phyloP scores from a whole-genome alignment of 2,888 invertebrate genomes.

The Xiphydria camelus region DNA sequence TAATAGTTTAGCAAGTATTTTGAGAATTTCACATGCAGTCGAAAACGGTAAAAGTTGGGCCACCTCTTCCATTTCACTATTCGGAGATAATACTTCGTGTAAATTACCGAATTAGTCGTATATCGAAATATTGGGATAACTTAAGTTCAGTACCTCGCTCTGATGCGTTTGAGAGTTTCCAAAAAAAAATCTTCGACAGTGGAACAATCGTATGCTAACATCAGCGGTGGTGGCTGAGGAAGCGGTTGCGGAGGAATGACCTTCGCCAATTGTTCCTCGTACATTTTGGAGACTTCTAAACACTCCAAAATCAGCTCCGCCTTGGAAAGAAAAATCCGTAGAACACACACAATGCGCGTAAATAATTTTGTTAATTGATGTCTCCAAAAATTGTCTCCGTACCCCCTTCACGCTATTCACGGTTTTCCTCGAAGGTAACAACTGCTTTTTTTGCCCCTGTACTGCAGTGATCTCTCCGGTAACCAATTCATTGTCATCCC shows the following conservation, averaged over 20 bases:
- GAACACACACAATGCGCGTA: conserved; percentile 5
- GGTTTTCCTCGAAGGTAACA: conserved; percentile 85
- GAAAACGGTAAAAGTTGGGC: conserved; percentile 83
- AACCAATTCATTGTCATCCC: conserved; percentile 70
- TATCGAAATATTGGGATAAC: too few relatives aligned
- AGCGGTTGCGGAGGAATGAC: conserved; percentile 57
- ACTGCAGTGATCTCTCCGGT: conserved; percentile 73
- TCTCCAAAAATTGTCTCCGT: conserved; percentile 53
- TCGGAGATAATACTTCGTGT: too few relatives aligned
- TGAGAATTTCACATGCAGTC: conserved; percentile 77
- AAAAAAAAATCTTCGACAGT: conserved; percentile 80
- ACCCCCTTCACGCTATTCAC: conserved; percentile 85
- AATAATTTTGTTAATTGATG: neutral
- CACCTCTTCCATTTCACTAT: conserved; percentile 92
- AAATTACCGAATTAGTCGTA: conserved; percentile 45
- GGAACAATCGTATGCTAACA: conserved; percentile 77
- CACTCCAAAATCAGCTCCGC: conserved; percentile 93
- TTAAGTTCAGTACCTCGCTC: conserved; percentile 76
- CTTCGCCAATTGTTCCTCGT: conserved; percentile 64
- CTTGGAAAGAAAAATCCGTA: too few relatives aligned
- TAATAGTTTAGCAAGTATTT: conserved; percentile 71
- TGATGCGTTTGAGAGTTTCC: conserved; percentile 76
- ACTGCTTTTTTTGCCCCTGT: conserved; percentile 74
- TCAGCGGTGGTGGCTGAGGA: conserved; percentile 74
- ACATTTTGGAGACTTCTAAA: conserved; percentile 73